Evolutionary conservation across 2,113 vertebrate species (phyloP), one percentile per base, ranked within the genome.

Genomic region (Hyperoodon ampullatus): DNA sequence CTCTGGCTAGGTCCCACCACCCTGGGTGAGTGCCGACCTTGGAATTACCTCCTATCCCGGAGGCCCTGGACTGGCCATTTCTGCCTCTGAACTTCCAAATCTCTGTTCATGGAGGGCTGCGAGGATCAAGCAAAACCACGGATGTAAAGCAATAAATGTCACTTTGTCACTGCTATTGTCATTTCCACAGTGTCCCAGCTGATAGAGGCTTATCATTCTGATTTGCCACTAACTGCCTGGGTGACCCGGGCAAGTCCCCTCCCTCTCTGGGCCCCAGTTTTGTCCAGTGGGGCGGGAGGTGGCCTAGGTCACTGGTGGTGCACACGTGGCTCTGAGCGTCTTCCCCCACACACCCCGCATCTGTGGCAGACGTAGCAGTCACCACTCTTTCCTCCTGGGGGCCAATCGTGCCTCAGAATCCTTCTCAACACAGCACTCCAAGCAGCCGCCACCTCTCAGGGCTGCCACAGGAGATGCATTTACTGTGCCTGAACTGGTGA

Each of bases 391-490:
- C 39, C 21, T 16, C 0, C 26, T 0, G 16, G 33, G 53, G 26
- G 44, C 28, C 2, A 2, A 28, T 2, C 53, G n/a, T 26, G 61
- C 44, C 88, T 65, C 66, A 7, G 44, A 4, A 3, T 13, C 88
- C 82, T 47, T 14, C 28, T 16, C 16, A 4, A 15, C 35, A 8
- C 4, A 3, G n/a, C 7, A 1, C n/a, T 33, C 8, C 74, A 5
- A 24, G 65, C 47, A 1, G 33, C 9, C 14, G 2, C 30, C 7
- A 8, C 74, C 89, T 35, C n/a, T 47, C 39, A 26, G 14, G n/a
- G 30, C 1, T 3, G 13, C 14, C 47, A 2, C 2, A 0, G 0
- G 26, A 6, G 16, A 3, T 1, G 1, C 35, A 0, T 2, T 28
- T 13, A 44, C 42, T 21, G 7, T 2, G 28, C 24, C 4, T 1